phyloP scores from a whole-genome alignment of 2,888 invertebrate genomes.

The Ctenicera cuprea region DNA sequence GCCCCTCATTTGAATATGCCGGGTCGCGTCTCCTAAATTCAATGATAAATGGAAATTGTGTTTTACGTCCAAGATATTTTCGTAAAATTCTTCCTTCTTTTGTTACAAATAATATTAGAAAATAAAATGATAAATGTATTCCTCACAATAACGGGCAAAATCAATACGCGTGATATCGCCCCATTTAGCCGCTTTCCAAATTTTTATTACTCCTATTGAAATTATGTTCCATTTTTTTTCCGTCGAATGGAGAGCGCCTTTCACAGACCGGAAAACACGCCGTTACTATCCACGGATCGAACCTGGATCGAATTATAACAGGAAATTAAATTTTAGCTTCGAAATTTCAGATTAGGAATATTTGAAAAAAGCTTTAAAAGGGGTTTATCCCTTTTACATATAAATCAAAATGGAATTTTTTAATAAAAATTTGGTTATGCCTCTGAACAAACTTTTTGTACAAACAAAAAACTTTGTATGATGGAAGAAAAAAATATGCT shows the following conservation, averaged over 20 bases:
- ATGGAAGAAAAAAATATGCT: background rate
- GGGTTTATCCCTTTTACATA: conserved; percentile 2
- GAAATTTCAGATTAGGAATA: conserved; percentile 6
- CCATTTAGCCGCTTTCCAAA: conserved; percentile 15
- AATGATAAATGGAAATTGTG: conserved; percentile 55
- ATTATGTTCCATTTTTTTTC: conserved; percentile 37
- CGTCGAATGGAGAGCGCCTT: conserved; percentile 5
- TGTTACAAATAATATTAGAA: conserved; percentile 53
- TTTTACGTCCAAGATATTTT: conserved; percentile 52
- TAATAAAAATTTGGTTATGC: too few relatives aligned
- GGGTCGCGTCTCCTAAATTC: conserved; percentile 53
- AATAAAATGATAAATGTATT: conserved; percentile 52
- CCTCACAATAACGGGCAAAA: conserved; percentile 33
- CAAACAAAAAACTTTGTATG: background rate
- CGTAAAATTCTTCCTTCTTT: conserved; percentile 48
- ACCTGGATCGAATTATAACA: conserved; percentile 33
- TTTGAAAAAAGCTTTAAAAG: conserved; percentile 12
- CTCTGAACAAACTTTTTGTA: background rate
- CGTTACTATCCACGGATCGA: conserved; percentile 25
- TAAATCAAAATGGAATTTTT: background rate
- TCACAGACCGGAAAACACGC: conserved; percentile 32
- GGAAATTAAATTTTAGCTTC: conserved; percentile 42
- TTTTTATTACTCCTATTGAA: conserved; percentile 31
- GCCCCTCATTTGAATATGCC: conserved; percentile 52
- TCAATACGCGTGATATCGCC: conserved; percentile 41